Percentiles rank a stretch among this genome's conserved stretches.
These are phyloP conservation scores for Drosophila athabasca DNA, from an alignment of 1,140 invertebrate genomes.

Conservation along the genomic window DNA sequence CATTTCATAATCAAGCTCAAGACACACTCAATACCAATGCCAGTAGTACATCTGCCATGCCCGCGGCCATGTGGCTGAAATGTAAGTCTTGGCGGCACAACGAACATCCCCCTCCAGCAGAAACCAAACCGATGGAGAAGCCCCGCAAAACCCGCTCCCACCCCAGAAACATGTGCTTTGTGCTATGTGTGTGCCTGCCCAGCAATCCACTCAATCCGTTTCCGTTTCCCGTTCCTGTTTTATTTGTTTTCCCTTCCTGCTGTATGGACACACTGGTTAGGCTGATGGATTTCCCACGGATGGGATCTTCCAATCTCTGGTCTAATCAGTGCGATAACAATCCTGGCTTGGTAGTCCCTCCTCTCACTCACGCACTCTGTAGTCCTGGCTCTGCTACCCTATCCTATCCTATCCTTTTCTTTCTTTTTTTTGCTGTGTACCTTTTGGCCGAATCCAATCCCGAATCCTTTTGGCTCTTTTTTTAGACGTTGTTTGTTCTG, in stretches of 20 bases:
- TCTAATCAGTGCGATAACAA: constrained; percentile 29
- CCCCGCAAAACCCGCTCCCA: not conserved
- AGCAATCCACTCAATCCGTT: constrained; percentile 16
- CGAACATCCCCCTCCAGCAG: constrained; percentile 2
- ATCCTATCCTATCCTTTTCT: not conserved
- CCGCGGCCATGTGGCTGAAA: constrained; percentile 79
- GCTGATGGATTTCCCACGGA: not conserved
- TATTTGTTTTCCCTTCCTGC: constrained; percentile 10
- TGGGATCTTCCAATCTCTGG: not conserved
- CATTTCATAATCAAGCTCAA: constrained; percentile 81
- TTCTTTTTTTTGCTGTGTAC: not conserved
- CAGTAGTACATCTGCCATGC: constrained; percentile 68
- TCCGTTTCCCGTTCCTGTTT: constrained; percentile 35
- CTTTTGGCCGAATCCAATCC: not conserved
- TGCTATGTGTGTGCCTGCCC: constrained; percentile 40
- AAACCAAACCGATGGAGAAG: constrained; percentile 2
- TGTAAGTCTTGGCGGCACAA: constrained; percentile 81
- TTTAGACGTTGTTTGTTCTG: constrained; percentile 27
- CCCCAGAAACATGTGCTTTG: constrained; percentile 36
- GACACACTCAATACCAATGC: constrained; percentile 72
- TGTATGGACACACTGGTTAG: constrained; percentile 23
- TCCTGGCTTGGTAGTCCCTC: constrained; percentile 31
- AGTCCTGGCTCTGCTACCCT: constrained; percentile 8
- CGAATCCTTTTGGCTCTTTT: constrained; percentile 14
- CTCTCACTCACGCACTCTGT: not conserved